phyloP scores from a whole-genome alignment of 2,888 invertebrate genomes.

The Xylota sylvarum region DNA sequence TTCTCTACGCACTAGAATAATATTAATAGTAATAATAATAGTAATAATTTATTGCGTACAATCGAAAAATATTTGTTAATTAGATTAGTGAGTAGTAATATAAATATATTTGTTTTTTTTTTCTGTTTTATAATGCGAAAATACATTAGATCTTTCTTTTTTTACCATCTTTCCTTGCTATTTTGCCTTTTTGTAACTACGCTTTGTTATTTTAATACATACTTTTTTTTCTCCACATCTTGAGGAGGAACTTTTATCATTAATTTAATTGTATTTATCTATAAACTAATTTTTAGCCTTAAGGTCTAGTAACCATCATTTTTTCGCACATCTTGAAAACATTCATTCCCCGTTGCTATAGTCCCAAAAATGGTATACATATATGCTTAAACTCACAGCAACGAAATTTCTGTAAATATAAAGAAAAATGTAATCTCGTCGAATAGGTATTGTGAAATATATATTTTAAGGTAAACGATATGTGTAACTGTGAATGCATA shows the following conservation, averaged over 20 bases:
- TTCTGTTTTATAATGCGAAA: constrained; percentile 72
- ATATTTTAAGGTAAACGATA: too few species aligned
- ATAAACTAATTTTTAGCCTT: constrained; percentile 78
- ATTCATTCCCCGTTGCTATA: constrained; percentile 70
- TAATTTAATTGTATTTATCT: constrained; percentile 75
- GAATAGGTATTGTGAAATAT: neutral
- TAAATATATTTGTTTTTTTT: constrained; percentile 70
- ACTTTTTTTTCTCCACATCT: constrained; percentile 74
- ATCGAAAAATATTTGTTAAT: constrained; percentile 69
- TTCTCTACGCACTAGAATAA: constrained; percentile 55
- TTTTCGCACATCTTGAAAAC: constrained; percentile 78
- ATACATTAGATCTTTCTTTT: constrained; percentile 67
- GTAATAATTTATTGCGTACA: constrained; percentile 76
- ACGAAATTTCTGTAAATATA: constrained; percentile 80
- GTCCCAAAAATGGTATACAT: constrained; percentile 68
- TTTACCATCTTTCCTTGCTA: constrained; percentile 43
- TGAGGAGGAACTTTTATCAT: constrained; percentile 75
- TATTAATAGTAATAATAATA: constrained; percentile 68
- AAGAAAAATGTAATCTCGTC: constrained; percentile 72
- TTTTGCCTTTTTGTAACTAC: constrained; percentile 58
- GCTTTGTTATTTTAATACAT: constrained; percentile 69
- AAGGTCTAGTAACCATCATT: constrained; percentile 81
- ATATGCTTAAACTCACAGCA: constrained; percentile 83
- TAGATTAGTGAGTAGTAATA: constrained; percentile 71
- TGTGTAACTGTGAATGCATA: too few species aligned